Evolutionary conservation across 2,888 invertebrate genomes (phyloP).

Genomic region (Cremastinae sp.): DNA sequence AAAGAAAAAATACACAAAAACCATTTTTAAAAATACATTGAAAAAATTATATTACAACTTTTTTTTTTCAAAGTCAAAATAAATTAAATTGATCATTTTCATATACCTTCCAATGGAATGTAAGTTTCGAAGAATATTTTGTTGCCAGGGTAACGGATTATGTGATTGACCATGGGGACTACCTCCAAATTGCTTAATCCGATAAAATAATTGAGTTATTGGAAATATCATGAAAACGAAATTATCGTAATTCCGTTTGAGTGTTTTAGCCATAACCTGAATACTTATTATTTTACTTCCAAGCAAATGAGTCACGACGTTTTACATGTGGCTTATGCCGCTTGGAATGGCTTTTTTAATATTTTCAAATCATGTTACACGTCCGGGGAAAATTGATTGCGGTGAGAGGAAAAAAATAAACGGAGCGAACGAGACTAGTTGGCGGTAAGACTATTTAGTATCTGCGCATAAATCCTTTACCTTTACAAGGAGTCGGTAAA

Average conservation of each 20-base stretch:
- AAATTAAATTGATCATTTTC: too few relatives aligned
- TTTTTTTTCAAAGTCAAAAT: too few relatives aligned
- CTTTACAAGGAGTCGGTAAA: background rate
- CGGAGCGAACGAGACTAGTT: background rate
- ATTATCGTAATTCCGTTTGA: constrained; percentile 15
- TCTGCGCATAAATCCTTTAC: constrained; percentile 6
- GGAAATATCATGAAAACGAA: constrained; percentile 7
- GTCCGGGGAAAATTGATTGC: background rate
- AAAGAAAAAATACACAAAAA: background rate
- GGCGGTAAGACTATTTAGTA: background rate
- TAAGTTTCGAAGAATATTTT: too few relatives aligned
- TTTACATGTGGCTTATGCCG: too few relatives aligned
- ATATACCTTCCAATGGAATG: too few relatives aligned
- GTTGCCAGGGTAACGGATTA: too few relatives aligned
- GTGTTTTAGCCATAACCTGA: constrained; percentile 21
- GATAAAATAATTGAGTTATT: constrained; percentile 40
- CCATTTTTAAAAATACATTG: background rate
- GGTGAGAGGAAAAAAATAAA: background rate
- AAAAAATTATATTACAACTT: too few relatives aligned
- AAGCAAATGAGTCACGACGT: too few relatives aligned
- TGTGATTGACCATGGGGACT: too few relatives aligned
- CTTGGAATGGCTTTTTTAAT: too few relatives aligned
- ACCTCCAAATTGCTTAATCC: too few relatives aligned
- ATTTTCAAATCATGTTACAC: background rate
- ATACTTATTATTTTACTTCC: background rate